Evolutionary conservation across 1,140 invertebrate genomes (phyloP), one percentile per base, ranked within the genome.

Genomic region (Drosophila setifemur): DNA sequence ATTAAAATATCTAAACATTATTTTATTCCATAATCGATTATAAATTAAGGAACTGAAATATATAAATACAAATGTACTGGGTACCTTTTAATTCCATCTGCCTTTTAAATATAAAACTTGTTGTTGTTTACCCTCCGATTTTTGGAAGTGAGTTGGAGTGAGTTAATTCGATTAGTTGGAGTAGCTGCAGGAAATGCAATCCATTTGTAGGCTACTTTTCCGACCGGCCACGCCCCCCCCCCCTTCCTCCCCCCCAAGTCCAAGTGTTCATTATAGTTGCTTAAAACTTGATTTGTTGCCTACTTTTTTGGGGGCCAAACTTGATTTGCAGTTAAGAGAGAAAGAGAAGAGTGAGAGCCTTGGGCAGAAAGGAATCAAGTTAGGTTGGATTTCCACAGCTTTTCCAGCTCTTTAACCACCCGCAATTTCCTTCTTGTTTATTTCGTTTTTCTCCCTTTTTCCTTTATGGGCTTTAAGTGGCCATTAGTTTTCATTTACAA

Each of bases 401-500:
- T n/a, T n/a, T n/a, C n/a, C n/a, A n/a, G n/a, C 3, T 4, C 19
- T 28, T 26, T 9, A 35, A 23, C 23, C 14, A 7, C 21, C 6
- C 28, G 1, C 12, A 49, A n/a, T 16, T 21, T 33, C 0, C 12
- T 18, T 2, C 6, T 8, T 26, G 3, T 9, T 12, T 19, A 2
- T 16, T 8, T 37, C 5, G 7, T n/a, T n/a, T 18, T 23, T 11
- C 18, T 55, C 42, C 28, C 19, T 19, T 11, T 19, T 61, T 61
- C 52, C 43, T 61, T 43, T 61, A 61, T 61, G 57, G 57, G 37
- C 57, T 61, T 61, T 61, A 61, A 53, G 63, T 66, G 39, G 43
- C 63, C 47, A 66, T 64, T 43, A 44, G 40, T 67, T 67, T 67
- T 69, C 49, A 69, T 69, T 55, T 67, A 21, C 66, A 37, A 40